Base-by-base conservation (phyloP, 2,113 vertebrate species). In the Podilymbus podiceps region DNA sequence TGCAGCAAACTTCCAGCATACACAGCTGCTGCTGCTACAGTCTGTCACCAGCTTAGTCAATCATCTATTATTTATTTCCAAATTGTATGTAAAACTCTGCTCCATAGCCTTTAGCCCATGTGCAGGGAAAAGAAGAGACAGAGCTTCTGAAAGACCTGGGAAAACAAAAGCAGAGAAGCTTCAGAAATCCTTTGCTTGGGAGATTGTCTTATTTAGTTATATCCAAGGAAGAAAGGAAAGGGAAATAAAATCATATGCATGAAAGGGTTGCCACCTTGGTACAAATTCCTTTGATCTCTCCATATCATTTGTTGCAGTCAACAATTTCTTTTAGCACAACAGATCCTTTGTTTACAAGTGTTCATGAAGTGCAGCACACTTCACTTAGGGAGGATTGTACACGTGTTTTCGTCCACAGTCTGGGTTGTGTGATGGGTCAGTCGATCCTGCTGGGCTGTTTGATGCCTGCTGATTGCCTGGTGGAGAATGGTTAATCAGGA, bases 51-150 rank as follows among this genome's bases (percentile, higher is more conserved):
- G 89, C 68, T 87, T 91, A 90, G 89, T 79, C 89, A 96, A 53
- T 90, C 93, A 97, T 96, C 75, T 72, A 88, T 96, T 97, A 96
- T 97, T 97, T 96, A 90, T 96, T 97, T 96, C 75, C 58, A 75
- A 96, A 94, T 80, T 4, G 12, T 87, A 93, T 74, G 72, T 87
- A 92, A 93, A 78, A 85, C 58, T 84, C 73, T 95, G 62, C 50
- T 71, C 68, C 73, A 18, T 22, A 67, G 60, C 40, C 66, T 56
- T 87, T 89, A 9, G 31, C 63, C 91, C 58, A 72, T n/a, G 52
- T 21, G n/a, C 38, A 83, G 68, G 31, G 38, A 67, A 95, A 87
- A 89, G 25, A 93, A 88, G 78, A 82, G 62, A 27, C 27, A 53
- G 62, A 91, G n/a, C 58, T 88, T 90, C 64, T 92, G 80, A 88